These are phyloP conservation scores for Tachina grossa DNA, from an alignment of 2,888 invertebrate genomes.

Conservation along the genomic window DNA sequence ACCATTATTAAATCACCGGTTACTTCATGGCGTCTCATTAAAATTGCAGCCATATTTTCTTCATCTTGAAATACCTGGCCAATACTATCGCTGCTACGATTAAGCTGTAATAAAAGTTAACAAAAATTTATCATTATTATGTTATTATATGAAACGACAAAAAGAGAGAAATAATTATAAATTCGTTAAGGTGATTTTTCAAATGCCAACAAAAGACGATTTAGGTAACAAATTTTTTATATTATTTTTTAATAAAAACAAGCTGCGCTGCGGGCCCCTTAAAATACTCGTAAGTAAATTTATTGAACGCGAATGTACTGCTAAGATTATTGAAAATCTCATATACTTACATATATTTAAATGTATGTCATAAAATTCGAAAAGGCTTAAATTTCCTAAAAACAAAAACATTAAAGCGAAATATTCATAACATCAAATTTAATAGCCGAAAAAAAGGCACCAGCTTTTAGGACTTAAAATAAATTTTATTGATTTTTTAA, in stretches of 20 bases:
- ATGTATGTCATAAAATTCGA: not conserved
- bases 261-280: not conserved
- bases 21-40: constrained; percentile 90
- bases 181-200: not conserved
- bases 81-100: constrained; percentile 84
- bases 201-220: constrained; percentile 25
- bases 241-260: too few species aligned
- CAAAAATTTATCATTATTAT: not conserved
- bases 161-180: not conserved
- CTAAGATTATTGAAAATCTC: too few species aligned
- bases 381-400: not conserved
- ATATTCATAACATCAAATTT: not conserved
- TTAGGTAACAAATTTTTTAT: too few species aligned
- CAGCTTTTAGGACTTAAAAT: not conserved
- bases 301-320: not conserved
- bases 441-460: not conserved
- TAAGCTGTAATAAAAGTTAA: constrained; percentile 83
- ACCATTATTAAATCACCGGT: constrained; percentile 93
- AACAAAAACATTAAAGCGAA: not conserved
- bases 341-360: too few species aligned
- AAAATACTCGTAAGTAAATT: not conserved
- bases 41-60: constrained; percentile 92
- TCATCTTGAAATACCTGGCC: constrained; percentile 95
- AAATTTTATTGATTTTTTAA: constrained; percentile 1
- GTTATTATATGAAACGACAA: not conserved